Evolutionary conservation across 2,888 invertebrate species (phyloP), one percentile per base, ranked within the genome.

Genomic region (Hanleya hanleyi): DNA sequence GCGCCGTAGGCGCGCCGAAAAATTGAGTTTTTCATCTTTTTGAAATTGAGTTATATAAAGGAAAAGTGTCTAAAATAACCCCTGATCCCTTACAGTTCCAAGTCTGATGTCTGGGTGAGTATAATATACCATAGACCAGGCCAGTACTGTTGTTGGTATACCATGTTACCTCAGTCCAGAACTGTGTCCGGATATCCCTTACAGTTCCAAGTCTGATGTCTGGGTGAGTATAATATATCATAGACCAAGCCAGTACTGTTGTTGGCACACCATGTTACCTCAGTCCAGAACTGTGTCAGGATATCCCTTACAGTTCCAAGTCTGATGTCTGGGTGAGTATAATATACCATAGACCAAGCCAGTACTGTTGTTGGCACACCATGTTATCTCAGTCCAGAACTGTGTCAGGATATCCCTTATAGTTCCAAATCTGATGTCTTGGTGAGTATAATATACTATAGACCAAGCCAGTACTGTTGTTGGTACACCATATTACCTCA

Each of bases 161-260:
- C 89, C 89, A 3, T 84, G 86, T 50, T 89, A 89, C 71, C 83
- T 89, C 1, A 89, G 89, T 74, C 89, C 89, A n/a, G 89, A 89
- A 71, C 80, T 89, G 68, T 89, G 89, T 74, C 88, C 88, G 70
- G 89, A 89, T 73, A 86, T 88, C 65, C 89, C 89, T 2, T 89
- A 89, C 79, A 87, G 85, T 65, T 89, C 89, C 37, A 88, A 89
- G 77, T 88, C 89, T 3, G 89, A 89, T 77, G 83, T 89, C 62
- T 89, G 89, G 89, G 89, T 88, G 77, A 75, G 84, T 74, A 6
- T 15, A 22, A 5, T 51, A n/a, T n/a, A n/a, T n/a, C n/a, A n/a
- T n/a, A n/a, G 89, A 89, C 77, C 79, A 87, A 26, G 88, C 89
- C 6, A 86, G 85, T 69, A 89, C 89, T 0, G 87, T 89, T 47